Conservation (phyloP, 2,113 vertebrate genomes). For the Oryzias javanicus region DNA sequence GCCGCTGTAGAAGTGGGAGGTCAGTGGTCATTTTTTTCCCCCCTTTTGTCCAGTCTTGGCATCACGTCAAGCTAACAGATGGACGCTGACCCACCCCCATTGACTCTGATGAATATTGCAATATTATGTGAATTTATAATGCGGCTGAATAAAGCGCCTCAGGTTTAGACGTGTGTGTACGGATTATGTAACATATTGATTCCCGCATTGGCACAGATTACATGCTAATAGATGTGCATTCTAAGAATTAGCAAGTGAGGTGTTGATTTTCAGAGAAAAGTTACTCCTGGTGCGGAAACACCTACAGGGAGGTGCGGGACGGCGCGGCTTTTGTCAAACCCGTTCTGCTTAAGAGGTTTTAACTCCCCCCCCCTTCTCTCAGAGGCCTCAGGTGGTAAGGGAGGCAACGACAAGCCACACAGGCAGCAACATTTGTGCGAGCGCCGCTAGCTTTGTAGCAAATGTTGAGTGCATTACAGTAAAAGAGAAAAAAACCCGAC, state of each 20-base stretch:
- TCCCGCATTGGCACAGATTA: constrained; percentile 33
- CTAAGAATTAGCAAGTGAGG: constrained; percentile 35
- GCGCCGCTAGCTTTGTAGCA: constrained; percentile 44
- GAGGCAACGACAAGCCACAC: constrained; percentile 37
- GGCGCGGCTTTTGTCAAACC: constrained; percentile 51
- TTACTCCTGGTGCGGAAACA: constrained; percentile 47
- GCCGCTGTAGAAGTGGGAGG: constrained; percentile 28
- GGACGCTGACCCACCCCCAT: constrained; percentile 77
- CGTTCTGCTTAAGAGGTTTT: constrained; percentile 57
- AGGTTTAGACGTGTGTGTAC: constrained; percentile 11
- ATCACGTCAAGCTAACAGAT: constrained; percentile 88
- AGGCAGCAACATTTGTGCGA: constrained; percentile 17
- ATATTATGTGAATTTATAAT: constrained; percentile 51
- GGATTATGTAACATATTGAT: constrained; percentile 49
- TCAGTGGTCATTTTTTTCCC: constrained; percentile 30
- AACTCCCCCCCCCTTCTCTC: neutral
- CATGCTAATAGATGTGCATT: constrained; percentile 38
- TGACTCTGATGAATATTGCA: constrained; percentile 67
- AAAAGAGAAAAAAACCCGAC: constrained; percentile 66
- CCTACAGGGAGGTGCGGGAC: constrained; percentile 53
- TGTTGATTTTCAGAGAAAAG: constrained; percentile 11
- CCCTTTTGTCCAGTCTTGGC: constrained; percentile 61
- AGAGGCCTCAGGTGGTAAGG: constrained; percentile 50
- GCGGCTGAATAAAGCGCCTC: constrained; percentile 12
- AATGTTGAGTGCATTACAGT: constrained; percentile 58